Base-by-base conservation (phyloP, 2,113 vertebrate species). In the Coturnix japonica region DNA sequence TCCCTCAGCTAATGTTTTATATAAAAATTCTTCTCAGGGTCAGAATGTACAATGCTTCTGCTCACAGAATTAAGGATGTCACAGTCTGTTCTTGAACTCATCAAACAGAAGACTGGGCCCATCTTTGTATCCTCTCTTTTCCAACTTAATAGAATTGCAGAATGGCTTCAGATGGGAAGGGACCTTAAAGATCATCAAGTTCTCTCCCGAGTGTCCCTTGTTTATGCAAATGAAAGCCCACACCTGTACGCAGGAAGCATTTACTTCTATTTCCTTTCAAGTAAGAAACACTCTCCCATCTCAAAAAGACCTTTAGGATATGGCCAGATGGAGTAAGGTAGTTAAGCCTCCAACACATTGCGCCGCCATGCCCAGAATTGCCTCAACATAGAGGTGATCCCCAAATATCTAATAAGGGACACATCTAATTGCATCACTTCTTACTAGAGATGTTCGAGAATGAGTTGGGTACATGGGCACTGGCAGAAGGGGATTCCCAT, bases 261-360 rank as follows among this genome's bases (percentile, higher is more conserved):
- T 84, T 81, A 9, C 20, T 88, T 84, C 46, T 21, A 53, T 61
- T 86, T 78, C 26, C 10, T 75, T 84, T 72, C 37, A 73, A 79
- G 30, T 47, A 87, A 87, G 47, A 54, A 83, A 60, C 46, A 56
- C 46, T 12, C 3, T 59, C 41, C 47, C 11, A 22, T n/a, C 31
- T 73, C 8, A 3, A 78, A 75, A 61, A 54, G 14, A 74, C n/a
- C 14, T 78, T 81, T 60, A 84, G 31, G 56, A 75, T 23, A 9
- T 11, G 5, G 26, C 20, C 28, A 35, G 54, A 30, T 73, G 25
- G n/a, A 10, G 13, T 19, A 53, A 47, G 21, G 54, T 19, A 59
- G 8, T 53, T 78, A 66, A 49, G 6, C 19, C 9, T 67, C 30
- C 35, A 49, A 9, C 66, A 39, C 3, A 26, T 30, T 1, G 1